phyloP scores from a whole-genome alignment of 2,113 vertebrate genomes.

The Callocephalon fimbriatum region DNA sequence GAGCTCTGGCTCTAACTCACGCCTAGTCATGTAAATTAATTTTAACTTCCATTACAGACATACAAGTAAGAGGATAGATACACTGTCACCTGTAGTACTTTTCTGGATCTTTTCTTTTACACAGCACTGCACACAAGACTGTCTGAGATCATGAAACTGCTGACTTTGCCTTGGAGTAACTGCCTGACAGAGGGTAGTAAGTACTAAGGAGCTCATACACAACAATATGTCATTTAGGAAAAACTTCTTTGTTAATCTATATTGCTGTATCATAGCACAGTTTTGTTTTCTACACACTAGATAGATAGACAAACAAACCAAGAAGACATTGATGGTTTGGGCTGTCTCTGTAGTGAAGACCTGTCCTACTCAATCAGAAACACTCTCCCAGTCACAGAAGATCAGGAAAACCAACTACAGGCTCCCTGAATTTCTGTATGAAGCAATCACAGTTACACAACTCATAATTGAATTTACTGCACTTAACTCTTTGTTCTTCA shows the following conservation, averaged over 20 bases:
- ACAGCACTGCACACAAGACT: neutral
- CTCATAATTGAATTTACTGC: constrained; percentile 8
- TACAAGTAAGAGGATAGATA: neutral
- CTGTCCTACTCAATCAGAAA: neutral
- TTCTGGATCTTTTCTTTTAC: neutral
- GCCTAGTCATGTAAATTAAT: neutral
- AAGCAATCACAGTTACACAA: constrained; percentile 39
- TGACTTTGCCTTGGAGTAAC: neutral
- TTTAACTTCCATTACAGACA: neutral
- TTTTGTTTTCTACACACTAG: neutral
- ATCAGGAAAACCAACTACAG: neutral
- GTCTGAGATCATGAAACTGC: neutral
- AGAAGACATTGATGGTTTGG: neutral
- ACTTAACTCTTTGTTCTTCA: constrained; percentile 17
- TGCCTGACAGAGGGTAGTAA: fast-evolving
- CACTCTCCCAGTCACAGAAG: neutral
- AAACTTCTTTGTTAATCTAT: neutral
- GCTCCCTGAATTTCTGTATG: neutral
- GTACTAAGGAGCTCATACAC: neutral
- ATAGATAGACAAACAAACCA: neutral
- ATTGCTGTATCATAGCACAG: neutral
- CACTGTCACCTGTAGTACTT: neutral
- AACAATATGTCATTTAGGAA: fast-evolving
- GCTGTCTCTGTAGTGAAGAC: neutral
- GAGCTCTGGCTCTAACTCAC: neutral